phyloP scores from a whole-genome alignment of 2,113 vertebrate genomes.

The Oriolus oriolus region DNA sequence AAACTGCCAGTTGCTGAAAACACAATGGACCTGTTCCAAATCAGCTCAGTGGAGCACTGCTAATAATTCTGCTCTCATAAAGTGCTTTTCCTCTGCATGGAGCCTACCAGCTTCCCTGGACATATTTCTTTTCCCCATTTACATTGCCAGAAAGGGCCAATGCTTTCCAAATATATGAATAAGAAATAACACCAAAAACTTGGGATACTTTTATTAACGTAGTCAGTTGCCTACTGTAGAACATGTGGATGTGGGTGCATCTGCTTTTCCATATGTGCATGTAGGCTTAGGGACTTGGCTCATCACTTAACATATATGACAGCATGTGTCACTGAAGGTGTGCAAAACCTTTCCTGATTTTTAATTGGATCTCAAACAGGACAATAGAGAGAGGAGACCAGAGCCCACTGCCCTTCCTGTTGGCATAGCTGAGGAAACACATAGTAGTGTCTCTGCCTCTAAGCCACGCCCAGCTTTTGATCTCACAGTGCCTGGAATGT shows the following conservation, averaged over 20 bases:
- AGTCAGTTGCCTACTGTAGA: background rate
- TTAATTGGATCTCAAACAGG: background rate
- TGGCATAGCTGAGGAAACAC: background rate
- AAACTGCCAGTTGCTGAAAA: constrained; percentile 48
- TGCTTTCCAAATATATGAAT: background rate
- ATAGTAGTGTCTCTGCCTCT: background rate
- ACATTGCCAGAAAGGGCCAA: background rate
- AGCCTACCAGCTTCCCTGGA: background rate
- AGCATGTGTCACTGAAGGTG: background rate
- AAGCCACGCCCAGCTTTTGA: background rate
- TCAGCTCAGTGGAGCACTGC: background rate
- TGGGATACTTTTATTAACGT: background rate
- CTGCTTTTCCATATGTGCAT: background rate
- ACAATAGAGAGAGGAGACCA: background rate
- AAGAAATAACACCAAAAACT: background rate
- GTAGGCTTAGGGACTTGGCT: background rate
- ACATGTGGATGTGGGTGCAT: background rate
- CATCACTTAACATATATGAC: background rate
- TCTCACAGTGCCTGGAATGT: background rate
- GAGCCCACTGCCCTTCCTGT: background rate
- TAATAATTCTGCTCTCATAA: background rate
- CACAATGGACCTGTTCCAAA: constrained; percentile 38
- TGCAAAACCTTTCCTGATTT: background rate
- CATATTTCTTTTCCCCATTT: background rate
- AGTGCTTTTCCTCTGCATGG: background rate